Evolutionary conservation across 1,140 invertebrate genomes (phyloP).

Genomic region (Cecropterus lyciades): DNA sequence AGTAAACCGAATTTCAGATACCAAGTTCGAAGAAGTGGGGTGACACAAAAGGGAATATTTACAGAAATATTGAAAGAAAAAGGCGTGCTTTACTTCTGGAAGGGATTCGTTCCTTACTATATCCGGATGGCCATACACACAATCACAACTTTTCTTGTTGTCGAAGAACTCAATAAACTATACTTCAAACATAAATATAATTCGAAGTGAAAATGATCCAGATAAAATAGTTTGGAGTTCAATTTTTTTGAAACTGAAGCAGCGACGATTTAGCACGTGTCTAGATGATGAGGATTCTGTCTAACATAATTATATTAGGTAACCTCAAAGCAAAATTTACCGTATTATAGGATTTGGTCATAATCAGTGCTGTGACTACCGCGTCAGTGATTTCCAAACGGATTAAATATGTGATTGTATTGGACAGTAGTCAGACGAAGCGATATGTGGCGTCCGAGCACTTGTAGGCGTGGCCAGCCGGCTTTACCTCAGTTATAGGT

Average conservation of each 20-base stretch:
- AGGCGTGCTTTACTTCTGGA: conserved; percentile 87
- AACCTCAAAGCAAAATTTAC: too few species aligned
- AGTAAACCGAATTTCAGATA: conserved; percentile 39
- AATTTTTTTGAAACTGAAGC: too few species aligned
- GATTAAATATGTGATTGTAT: conserved; percentile 44
- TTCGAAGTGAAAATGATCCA: not conserved
- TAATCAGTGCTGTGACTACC: conserved; percentile 9
- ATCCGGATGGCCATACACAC: conserved; percentile 48
- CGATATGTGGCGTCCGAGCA: conserved; percentile 22
- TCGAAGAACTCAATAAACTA: conserved; percentile 39
- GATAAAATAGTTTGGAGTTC: too few species aligned
- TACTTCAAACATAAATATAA: conserved; percentile 15
- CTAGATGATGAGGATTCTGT: too few species aligned
- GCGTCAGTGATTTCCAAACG: conserved; percentile 21
- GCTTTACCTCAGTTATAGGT: conserved; percentile 59
- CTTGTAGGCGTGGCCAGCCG: conserved; percentile 39
- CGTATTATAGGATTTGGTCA: not conserved
- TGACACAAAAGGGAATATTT: conserved; percentile 89
- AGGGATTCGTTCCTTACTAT: conserved; percentile 89
- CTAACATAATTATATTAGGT: too few species aligned
- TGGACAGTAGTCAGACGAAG: conserved; percentile 9
- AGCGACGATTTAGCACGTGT: too few species aligned
- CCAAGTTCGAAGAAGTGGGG: conserved; percentile 86
- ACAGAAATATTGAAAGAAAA: conserved; percentile 76
- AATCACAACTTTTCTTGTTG: conserved; percentile 40